Evolutionary conservation across 2,797 vertebrate species (phyloP), one percentile per base, ranked within the genome.

Genomic region (Cirrhinus molitorella): DNA sequence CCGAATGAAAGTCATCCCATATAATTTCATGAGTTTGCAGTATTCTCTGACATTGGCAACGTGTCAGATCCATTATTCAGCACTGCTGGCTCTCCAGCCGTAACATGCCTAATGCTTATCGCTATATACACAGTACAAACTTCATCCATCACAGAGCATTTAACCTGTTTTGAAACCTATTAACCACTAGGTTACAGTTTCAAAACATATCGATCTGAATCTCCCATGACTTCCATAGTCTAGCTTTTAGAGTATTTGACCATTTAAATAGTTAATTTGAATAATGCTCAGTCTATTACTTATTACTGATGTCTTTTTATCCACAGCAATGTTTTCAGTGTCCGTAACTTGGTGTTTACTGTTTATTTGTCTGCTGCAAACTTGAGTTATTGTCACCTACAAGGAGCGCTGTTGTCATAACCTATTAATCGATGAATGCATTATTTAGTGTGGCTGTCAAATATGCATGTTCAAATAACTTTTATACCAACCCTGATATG

Each of bases 21-120:
- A 76, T 53, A 37, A 74, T 83, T 79, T 80, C 55, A 37, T 59
- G 76, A 79, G 51, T 63, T 71, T 59, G 77, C 81, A 83, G 73
- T 70, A 72, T 76, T 61, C 31, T 55, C 63, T 75, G 76, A 70
- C 71, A 83, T 63, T 83, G 81, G 78, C 81, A 83, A 66, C 45
- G 61, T 57, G 77, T 68, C 81, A 57, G 72, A 76, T 76, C 78
- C 47, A 67, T 86, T 80, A 76, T 79, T 86, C 77, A 80, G 85
- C 80, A 74, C 12, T 34, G 81, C 19, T 74, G 28, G 81, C 43
- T 14, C 49, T 34, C n/a, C 68, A 59, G 49, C 45, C 17, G 37
- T 28, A 61, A 37, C 31, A 75, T 65, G 65, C 59, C 79, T 57
- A 76, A 66, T 65, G 59, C 76, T 66, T 77, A 63, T 72, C 65